Percentiles rank a stretch among this genome's conserved stretches.
Evolutionary conservation across 2,797 vertebrate species (phyloP).

Genomic region (Pseudochaenichthys georgianus): DNA sequence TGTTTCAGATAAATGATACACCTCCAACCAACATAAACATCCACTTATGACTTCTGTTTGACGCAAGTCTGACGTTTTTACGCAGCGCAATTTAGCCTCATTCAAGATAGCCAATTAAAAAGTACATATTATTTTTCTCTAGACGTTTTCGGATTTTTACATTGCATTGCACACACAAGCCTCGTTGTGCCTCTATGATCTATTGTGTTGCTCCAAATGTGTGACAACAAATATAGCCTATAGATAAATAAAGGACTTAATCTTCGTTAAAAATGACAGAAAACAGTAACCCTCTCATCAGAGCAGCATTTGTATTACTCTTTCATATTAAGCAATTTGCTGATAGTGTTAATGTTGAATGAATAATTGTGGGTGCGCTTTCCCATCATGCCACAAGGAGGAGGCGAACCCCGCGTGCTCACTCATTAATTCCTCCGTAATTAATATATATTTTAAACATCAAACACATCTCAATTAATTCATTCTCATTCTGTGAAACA

Average conservation of each 20-base stretch:
- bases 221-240: too few relatives aligned
- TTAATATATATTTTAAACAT: constrained; percentile 1
- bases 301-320: not conserved
- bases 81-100: not conserved
- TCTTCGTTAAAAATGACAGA: too few relatives aligned
- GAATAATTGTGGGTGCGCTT: constrained; percentile 39
- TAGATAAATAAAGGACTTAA: too few relatives aligned
- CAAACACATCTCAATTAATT: not conserved
- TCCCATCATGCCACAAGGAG: constrained; percentile 66
- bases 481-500: too few relatives aligned
- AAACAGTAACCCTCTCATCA: not conserved
- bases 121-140: too few relatives aligned
- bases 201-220: not conserved
- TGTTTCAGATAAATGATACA: constrained; percentile 5
- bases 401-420: constrained; percentile 51
- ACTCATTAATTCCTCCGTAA: constrained; percentile 13
- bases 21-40: not conserved
- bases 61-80: not conserved
- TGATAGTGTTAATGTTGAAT: not conserved
- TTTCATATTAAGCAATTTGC: not conserved
- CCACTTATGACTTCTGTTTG: not conserved
- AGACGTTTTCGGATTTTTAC: not conserved
- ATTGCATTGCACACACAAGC: not conserved
- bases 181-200: not conserved
- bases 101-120: not conserved